Base-by-base conservation (phyloP, 2,888 invertebrate species). In the Torymus tubicola region DNA sequence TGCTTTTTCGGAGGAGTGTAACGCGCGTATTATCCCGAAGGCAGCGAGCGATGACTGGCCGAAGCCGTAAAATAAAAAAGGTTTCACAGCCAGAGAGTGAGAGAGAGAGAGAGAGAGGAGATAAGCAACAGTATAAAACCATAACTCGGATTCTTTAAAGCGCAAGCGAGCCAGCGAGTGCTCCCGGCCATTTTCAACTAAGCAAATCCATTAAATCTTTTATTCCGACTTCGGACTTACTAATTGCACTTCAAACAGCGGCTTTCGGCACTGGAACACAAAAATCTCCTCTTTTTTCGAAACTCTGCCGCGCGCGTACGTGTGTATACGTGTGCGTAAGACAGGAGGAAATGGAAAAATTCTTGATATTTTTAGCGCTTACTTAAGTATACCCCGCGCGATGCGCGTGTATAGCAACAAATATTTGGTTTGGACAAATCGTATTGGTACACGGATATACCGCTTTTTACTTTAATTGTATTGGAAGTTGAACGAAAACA, bases 121-220 rank as follows among this genome's bases (percentile, higher is more conserved):
- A 82, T 75, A 78, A 80, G 67, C 80, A 61, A 58, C 72, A 50
- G 52, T 82, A 82, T 82, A 82, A 82, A 82, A 82, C 82, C 77
- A 82, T 80, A 82, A 80, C 69, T 77, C 63, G 58, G 65, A 53
- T 61, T 60, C 16, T 16, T 31, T 67, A n/a, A 24, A 55, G 21
- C 68, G 50, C 65, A 16, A 12, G 52, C 5, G 16, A 3, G 52
- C 14, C 13, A 3, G 16, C 16, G 53, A 53, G 52, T 31, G 42
- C 21, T 65, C 65, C 64, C 42, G 52, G 77, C 69, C 53, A 82
- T 82, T 79, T 69, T 64, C 73, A 24, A 24, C 73, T 77, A 61
- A 80, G 76, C 69, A 78, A 74, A 82, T 82, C 82, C 80, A 82
- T 82, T 82, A 82, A 82, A 65, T 52, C 80, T 74, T 80, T 78